phyloP scores from a whole-genome alignment of 2,797 vertebrate genomes.

The Rousettus madagascariensis region DNA sequence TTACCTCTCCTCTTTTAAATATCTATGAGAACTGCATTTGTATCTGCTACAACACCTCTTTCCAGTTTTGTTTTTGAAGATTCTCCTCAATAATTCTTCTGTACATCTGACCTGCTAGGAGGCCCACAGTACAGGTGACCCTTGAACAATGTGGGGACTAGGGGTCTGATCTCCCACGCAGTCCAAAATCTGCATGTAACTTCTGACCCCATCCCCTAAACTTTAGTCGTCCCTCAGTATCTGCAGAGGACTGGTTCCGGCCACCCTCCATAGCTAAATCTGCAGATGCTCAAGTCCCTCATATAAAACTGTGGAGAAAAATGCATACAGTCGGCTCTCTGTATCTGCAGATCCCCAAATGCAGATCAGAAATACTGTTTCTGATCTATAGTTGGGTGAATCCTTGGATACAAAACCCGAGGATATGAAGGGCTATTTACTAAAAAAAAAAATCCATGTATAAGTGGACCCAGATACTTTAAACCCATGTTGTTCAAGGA shows the following conservation, averaged over 20 bases:
- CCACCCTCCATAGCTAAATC: not conserved
- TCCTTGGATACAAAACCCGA: not conserved
- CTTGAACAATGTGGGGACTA: not conserved
- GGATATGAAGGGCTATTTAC: not conserved
- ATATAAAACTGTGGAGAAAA: not conserved
- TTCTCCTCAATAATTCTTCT: not conserved
- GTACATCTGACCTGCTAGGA: not conserved
- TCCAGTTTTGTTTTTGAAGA: not conserved
- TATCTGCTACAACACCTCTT: not conserved
- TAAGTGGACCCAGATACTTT: not conserved
- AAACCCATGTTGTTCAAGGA: not conserved
- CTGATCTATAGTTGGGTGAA: accelerated
- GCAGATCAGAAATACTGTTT: not conserved
- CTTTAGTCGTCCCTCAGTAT: not conserved
- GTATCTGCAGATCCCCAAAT: not conserved
- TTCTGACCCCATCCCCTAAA: not conserved
- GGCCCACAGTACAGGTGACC: not conserved
- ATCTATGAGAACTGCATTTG: not conserved
- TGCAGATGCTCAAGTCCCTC: not conserved
- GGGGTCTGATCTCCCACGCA: not conserved
- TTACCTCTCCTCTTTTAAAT: not conserved
- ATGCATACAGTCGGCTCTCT: not conserved
- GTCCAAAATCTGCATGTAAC: not conserved
- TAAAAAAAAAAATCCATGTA: not conserved
- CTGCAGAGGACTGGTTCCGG: not conserved